A percentile compares a stretch with the other conserved stretches of the same genome.
Evolutionary conservation across 2,888 invertebrate species (phyloP).

Genomic region (Aphodius sticticus): DNA sequence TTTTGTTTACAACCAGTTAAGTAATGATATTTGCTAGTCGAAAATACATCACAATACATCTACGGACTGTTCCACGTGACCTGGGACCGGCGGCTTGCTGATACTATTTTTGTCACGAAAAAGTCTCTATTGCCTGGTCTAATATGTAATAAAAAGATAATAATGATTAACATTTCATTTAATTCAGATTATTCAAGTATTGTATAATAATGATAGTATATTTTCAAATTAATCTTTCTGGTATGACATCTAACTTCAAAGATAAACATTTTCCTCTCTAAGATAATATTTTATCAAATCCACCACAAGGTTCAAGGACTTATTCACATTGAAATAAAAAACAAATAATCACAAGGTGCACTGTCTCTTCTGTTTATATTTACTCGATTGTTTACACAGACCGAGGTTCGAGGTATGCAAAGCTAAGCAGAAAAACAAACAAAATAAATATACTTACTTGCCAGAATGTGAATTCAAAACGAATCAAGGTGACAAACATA

Average conservation of each 20-base stretch:
- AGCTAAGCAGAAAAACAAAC: not conserved
- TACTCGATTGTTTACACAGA: not conserved
- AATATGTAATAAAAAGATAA: no score
- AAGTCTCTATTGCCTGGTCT: no score
- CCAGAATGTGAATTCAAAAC: slow-evolving; percentile 90
- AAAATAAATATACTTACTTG: slow-evolving; percentile 66
- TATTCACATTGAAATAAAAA: not conserved
- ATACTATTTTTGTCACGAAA: no score
- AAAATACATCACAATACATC: no score
- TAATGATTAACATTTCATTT: no score
- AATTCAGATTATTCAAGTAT: no score
- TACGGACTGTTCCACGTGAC: no score
- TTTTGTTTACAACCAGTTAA: no score
- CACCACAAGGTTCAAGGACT: not conserved
- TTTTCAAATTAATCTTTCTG: not conserved
- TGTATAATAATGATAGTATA: no score
- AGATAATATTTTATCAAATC: not conserved
- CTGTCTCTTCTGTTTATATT: not conserved
- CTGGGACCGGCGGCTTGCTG: no score
- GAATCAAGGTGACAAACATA: slow-evolving; percentile 97
- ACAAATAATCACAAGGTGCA: not conserved
- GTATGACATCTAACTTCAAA: slow-evolving; percentile 29
- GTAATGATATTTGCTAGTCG: no score
- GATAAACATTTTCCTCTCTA: slow-evolving; percentile 1
- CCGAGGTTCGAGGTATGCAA: not conserved